A percentile compares a stretch with the other conserved stretches of the same genome.
Conservation (phyloP, 1,140 invertebrate genomes). For the Argopecten irradians region DNA sequence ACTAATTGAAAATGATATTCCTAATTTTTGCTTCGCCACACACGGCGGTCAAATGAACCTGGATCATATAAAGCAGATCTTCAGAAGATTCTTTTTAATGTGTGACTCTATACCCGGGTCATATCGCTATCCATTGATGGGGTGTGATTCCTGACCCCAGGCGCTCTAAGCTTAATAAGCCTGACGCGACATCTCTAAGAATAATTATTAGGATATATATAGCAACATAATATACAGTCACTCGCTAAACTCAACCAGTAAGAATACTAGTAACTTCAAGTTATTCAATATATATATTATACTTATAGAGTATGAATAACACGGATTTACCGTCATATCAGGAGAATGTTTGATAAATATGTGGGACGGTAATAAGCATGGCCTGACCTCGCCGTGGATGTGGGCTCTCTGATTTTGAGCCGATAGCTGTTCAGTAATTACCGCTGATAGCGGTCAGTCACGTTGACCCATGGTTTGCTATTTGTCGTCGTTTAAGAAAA, state of each 20-base stretch:
- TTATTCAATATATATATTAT: too few relatives aligned
- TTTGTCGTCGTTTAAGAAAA: conserved; percentile 22
- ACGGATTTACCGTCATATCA: too few relatives aligned
- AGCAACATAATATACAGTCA: too few relatives aligned
- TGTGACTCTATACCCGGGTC: neutral
- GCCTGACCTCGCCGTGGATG: neutral
- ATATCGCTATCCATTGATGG: neutral
- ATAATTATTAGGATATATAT: too few relatives aligned
- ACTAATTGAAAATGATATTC: conserved; percentile 19
- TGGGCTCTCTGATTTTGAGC: neutral
- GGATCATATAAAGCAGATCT: neutral
- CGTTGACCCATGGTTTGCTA: neutral
- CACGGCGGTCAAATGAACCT: neutral
- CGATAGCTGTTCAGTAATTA: neutral
- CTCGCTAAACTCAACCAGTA: too few relatives aligned
- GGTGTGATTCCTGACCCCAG: neutral
- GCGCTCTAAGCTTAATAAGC: neutral
- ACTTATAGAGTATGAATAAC: too few relatives aligned
- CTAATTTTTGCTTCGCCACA: conserved; percentile 14
- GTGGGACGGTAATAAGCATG: neutral
- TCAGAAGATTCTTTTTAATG: neutral
- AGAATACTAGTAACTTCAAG: too few relatives aligned
- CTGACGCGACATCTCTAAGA: neutral
- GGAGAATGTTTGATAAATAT: neutral
- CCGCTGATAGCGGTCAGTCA: conserved; percentile 4